Percentiles rank a stretch among this genome's conserved stretches.
Conservation (phyloP, 2,888 invertebrate genomes). For the Trachelus stipa region DNA sequence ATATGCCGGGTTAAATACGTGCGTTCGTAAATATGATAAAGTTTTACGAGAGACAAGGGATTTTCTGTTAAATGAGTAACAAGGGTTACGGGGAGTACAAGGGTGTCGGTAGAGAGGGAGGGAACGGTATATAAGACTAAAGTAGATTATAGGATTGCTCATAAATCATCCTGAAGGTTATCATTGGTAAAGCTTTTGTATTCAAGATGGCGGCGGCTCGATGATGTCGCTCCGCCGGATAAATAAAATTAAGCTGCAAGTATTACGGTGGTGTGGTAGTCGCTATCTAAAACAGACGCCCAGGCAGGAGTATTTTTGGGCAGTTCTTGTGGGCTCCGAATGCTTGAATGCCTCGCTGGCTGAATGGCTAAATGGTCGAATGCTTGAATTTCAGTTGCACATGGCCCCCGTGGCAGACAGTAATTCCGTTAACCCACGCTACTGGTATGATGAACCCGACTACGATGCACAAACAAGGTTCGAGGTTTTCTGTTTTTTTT, state of each 20-base stretch:
- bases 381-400: constrained; percentile 41
- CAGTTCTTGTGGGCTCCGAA: constrained; percentile 25
- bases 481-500: neutral
- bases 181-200: no score
- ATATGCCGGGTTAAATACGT: no score
- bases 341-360: constrained; percentile 4
- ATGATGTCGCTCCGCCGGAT: constrained; percentile 20
- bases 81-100: no score
- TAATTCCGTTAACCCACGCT: constrained; percentile 19
- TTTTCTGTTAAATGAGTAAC: no score
- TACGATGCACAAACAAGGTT: neutral
- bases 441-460: neutral
- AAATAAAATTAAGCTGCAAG: constrained; percentile 42
- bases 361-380: no score
- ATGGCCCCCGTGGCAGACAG: constrained; percentile 34
- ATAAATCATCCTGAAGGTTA: no score
- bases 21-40: no score
- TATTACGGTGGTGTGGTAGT: no score
- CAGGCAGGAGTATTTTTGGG: constrained; percentile 39
- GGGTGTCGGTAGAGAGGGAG: no score
- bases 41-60: no score
- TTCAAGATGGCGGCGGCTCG: neutral
- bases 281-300: constrained; percentile 35
- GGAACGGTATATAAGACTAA: no score
- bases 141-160: no score